These are phyloP conservation scores for Lucinisca nassula DNA, from an alignment of 2,888 invertebrate species.

Conservation along the genomic window DNA sequence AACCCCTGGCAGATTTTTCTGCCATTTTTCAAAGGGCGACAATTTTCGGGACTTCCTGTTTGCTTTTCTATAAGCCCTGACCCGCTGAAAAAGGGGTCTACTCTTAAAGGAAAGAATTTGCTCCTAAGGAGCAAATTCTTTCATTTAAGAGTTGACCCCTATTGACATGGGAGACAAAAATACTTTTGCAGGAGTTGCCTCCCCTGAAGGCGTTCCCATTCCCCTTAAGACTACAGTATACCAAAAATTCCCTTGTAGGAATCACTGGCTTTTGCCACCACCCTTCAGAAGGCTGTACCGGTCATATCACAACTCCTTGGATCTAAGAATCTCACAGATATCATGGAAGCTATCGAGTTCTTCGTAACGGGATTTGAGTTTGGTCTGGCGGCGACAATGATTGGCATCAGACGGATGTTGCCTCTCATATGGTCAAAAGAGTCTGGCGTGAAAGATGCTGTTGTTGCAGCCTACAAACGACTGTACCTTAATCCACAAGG, in stretches of 20 bases:
- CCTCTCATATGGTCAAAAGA: conserved; percentile 94
- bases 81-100: too few species aligned
- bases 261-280: conserved; percentile 89
- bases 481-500: conserved; percentile 89
- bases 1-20: too few species aligned
- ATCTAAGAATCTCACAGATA: conserved; percentile 91
- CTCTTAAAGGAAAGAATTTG: too few species aligned
- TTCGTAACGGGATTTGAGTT: conserved; percentile 92
- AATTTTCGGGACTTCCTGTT: too few species aligned
- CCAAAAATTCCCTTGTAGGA: conserved; percentile 89
- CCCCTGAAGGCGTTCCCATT: too few species aligned
- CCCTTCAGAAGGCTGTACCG: conserved; percentile 90
- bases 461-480: conserved; percentile 93
- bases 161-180: too few species aligned
- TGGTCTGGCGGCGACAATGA: conserved; percentile 88
- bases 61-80: too few species aligned
- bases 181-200: too few species aligned
- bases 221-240: too few species aligned
- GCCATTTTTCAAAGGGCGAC: too few species aligned
- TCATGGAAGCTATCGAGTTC: conserved; percentile 96
- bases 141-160: too few species aligned
- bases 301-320: conserved; percentile 92
- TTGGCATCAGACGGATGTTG: conserved; percentile 93
- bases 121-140: too few species aligned
- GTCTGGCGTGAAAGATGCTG: conserved; percentile 91